Conservation (phyloP, 2,888 invertebrate species). For the Idaea aversata region DNA sequence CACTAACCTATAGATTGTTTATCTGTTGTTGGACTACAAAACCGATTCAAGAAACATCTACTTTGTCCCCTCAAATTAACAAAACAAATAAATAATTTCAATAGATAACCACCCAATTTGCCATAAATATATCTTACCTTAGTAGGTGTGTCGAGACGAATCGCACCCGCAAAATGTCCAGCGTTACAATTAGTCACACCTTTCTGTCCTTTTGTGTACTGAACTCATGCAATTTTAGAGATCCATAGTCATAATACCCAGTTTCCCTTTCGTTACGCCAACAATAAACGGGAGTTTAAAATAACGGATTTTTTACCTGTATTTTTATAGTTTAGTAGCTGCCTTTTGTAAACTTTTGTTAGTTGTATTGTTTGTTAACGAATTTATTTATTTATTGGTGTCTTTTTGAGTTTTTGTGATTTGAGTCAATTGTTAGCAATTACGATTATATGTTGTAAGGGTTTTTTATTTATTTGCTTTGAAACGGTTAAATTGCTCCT, state of each 20-base stretch:
- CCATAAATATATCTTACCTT: neutral
- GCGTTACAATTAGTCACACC: neutral
- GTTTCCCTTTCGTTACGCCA: slow-evolving; percentile 1
- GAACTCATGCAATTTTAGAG: slow-evolving; percentile 4
- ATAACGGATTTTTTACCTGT: slow-evolving; percentile 5
- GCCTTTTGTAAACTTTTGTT: neutral
- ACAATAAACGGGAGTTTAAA: neutral
- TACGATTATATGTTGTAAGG: neutral
- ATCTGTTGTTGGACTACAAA: neutral
- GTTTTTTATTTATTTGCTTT: neutral
- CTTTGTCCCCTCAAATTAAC: neutral
- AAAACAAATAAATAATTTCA: neutral
- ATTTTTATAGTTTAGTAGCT: neutral
- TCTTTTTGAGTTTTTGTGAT: neutral
- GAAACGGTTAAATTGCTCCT: neutral
- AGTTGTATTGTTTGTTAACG: neutral
- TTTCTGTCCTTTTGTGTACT: neutral
- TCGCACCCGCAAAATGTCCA: neutral
- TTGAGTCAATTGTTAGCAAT: neutral
- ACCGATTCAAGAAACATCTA: neutral
- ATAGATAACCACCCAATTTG: neutral
- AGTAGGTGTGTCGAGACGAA: neutral
- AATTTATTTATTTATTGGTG: neutral
- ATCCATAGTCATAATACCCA: slow-evolving; percentile 3
- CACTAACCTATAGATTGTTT: neutral